Percentiles rank a stretch among this genome's conserved stretches.
Evolutionary conservation across 2,113 vertebrate genomes (phyloP).

Genomic region (Hippocampus zosterae): DNA sequence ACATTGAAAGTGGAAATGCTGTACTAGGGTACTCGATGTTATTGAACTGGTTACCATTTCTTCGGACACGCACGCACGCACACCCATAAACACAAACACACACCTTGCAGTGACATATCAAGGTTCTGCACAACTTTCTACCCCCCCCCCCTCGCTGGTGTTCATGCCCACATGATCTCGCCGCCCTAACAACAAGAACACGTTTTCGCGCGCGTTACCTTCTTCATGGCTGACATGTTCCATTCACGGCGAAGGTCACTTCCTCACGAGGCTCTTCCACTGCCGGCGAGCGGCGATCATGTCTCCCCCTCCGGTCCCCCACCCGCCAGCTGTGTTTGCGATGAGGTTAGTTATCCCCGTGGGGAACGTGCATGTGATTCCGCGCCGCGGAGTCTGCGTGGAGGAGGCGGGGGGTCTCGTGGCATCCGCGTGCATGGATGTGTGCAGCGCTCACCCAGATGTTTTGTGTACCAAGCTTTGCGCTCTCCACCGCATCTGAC

Average conservation of each 20-base stretch:
- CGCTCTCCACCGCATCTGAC: neutral
- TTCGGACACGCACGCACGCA: neutral
- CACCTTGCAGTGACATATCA: neutral
- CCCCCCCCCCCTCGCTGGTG: neutral
- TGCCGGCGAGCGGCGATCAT: neutral
- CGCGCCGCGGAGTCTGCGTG: neutral
- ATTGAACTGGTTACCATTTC: slow-evolving; percentile 10
- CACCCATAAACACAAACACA: no score
- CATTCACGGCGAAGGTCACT: neutral
- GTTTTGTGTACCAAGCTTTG: neutral
- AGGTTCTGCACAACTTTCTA: neutral
- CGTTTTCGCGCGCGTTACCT: neutral
- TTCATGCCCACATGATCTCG: neutral
- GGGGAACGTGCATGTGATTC: neutral
- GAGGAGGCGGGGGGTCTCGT: neutral
- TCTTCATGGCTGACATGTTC: slow-evolving; percentile 11
- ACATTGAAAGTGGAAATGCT: neutral
- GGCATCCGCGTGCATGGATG: neutral
- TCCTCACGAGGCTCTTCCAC: neutral
- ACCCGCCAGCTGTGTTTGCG: neutral
- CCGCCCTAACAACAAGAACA: neutral
- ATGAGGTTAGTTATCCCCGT: neutral
- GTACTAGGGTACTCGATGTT: slow-evolving; percentile 12
- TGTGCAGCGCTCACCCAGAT: neutral
- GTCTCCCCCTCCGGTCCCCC: neutral